phyloP scores from a whole-genome alignment of 2,113 vertebrate species.

The Glaucomys volans region DNA sequence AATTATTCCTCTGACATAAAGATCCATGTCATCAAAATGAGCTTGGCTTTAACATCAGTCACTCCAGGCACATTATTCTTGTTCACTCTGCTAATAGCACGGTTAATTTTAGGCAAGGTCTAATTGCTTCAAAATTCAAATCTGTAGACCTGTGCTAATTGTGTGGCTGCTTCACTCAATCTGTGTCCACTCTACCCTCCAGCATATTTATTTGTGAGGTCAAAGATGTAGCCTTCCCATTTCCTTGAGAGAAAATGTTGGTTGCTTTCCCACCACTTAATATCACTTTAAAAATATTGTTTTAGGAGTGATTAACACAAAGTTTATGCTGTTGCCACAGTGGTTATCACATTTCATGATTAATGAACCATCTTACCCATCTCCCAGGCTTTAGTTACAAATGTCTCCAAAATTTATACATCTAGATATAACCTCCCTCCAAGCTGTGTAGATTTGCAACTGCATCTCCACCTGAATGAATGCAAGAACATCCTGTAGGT shows the following conservation, averaged over 20 bases:
- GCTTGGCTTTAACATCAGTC: background rate
- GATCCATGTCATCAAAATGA: background rate
- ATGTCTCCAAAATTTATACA: background rate
- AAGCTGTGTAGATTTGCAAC: background rate
- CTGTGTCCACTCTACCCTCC: background rate
- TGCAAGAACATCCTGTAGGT: background rate
- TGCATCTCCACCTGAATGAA: background rate
- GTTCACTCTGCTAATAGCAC: background rate
- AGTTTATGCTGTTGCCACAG: background rate
- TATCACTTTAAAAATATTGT: background rate
- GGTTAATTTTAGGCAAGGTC: conserved; percentile 1
- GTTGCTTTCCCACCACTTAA: background rate
- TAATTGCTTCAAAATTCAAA: background rate
- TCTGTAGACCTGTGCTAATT: background rate
- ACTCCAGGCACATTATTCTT: background rate
- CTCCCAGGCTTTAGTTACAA: background rate
- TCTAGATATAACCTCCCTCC: background rate
- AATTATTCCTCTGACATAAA: conserved; percentile 12
- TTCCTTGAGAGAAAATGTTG: conserved; percentile 33
- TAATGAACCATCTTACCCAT: background rate
- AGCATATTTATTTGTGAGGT: background rate
- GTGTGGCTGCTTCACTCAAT: background rate
- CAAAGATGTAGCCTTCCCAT: background rate
- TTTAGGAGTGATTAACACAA: background rate
- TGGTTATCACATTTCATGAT: background rate